These are phyloP conservation scores for Cryptoleucopteryx plumbea DNA, from an alignment of 2,113 vertebrate species.

Conservation along the genomic window DNA sequence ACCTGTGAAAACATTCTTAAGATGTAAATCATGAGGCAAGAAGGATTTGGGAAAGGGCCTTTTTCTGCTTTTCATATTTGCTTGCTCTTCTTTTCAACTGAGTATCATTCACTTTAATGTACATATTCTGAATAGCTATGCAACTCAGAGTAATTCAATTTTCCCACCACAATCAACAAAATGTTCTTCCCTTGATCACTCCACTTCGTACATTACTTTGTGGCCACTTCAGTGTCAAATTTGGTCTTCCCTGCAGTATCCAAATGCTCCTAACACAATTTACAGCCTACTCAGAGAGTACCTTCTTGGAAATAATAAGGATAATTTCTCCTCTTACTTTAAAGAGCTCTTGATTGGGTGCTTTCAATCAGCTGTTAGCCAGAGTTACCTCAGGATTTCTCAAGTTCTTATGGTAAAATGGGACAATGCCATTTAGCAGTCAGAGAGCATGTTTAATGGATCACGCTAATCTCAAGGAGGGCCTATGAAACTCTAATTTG, in stretches of 20 bases:
- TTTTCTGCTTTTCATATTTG: background rate
- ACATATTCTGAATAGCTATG: constrained; percentile 16
- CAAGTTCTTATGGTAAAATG: background rate
- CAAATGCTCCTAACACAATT: constrained; percentile 51
- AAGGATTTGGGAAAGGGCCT: background rate
- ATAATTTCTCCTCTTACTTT: constrained; percentile 33
- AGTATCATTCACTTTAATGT: background rate
- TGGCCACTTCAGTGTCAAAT: constrained; percentile 54
- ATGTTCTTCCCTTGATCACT: constrained; percentile 34
- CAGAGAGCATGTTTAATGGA: constrained; percentile 51
- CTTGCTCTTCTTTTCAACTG: background rate
- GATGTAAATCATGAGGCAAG: background rate
- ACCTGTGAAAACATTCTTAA: background rate
- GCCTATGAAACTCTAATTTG: constrained; percentile 57
- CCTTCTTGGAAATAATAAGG: constrained; percentile 61
- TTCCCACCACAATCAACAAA: constrained; percentile 54
- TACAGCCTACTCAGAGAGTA: constrained; percentile 9
- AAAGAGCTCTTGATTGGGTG: constrained; percentile 9
- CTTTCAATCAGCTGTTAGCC: constrained; percentile 40
- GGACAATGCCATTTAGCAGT: constrained; percentile 49
- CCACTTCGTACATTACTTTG: background rate
- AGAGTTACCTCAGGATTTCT: constrained; percentile 19
- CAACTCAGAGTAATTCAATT: constrained; percentile 39
- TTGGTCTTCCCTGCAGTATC: constrained; percentile 25
- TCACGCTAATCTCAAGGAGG: constrained; percentile 49